Evolutionary conservation across 1,140 invertebrate species (phyloP).

Genomic region (Drosophila nebulosa): DNA sequence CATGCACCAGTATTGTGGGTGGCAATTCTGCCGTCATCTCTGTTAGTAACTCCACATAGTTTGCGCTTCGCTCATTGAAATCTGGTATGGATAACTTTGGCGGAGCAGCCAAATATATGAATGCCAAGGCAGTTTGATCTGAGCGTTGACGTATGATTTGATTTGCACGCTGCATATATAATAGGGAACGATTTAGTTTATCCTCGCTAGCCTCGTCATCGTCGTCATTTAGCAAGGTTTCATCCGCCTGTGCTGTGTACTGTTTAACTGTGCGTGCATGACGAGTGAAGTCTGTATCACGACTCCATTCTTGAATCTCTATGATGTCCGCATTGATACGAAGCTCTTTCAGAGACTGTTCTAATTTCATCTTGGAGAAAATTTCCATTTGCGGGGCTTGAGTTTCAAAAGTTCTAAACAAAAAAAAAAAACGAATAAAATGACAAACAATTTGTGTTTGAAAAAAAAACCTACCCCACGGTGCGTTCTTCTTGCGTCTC

Average conservation of each 20-base stretch:
- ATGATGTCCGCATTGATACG: conserved; percentile 85
- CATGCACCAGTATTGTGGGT: conserved; percentile 96
- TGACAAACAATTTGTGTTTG: not conserved
- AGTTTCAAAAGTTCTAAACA: conserved; percentile 77
- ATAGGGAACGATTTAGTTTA: conserved; percentile 68
- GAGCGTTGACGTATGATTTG: conserved; percentile 88
- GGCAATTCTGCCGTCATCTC: conserved; percentile 92
- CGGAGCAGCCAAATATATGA: conserved; percentile 91
- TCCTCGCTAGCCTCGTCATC: conserved; percentile 68
- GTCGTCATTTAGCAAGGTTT: conserved; percentile 32
- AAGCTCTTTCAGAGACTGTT: conserved; percentile 84
- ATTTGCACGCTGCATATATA: conserved; percentile 85
- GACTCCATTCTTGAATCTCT: conserved; percentile 80
- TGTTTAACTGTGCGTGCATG: conserved; percentile 64
- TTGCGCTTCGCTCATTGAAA: conserved; percentile 83
- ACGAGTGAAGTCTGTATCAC: conserved; percentile 66
- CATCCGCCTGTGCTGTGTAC: conserved; percentile 70
- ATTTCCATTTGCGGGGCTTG: conserved; percentile 77
- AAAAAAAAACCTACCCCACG: conserved; percentile 32
- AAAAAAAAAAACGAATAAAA: not conserved
- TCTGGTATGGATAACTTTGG: conserved; percentile 83
- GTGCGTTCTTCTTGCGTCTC: conserved; percentile 81
- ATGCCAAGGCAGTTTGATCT: conserved; percentile 88
- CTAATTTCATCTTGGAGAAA: conserved; percentile 82
- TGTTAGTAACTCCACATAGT: conserved; percentile 88